Evolutionary conservation across 2,888 invertebrate species (phyloP).

Genomic region (Spodoptera exigua): DNA sequence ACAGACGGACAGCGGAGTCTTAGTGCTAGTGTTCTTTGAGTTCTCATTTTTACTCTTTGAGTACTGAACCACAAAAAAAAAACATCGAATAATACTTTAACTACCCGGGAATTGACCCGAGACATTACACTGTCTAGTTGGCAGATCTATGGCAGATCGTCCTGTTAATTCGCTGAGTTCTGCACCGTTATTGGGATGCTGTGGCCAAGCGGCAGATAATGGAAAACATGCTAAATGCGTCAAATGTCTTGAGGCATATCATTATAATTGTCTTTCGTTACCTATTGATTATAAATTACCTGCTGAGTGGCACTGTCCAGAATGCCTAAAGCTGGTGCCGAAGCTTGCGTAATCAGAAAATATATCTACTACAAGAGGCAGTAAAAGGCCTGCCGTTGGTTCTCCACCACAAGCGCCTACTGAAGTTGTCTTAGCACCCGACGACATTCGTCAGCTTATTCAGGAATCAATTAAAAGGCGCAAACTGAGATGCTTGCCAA

Average conservation of each 20-base stretch:
- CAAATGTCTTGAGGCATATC: slow-evolving; percentile 7
- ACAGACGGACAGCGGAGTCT: too few species aligned
- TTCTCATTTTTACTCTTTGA: too few species aligned
- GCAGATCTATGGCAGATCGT: slow-evolving; percentile 1
- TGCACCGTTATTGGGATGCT: slow-evolving; percentile 1
- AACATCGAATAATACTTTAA: too few species aligned
- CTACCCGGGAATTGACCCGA: too few species aligned
- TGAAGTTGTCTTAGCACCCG: background rate
- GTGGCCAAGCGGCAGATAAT: background rate
- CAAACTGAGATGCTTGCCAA: background rate
- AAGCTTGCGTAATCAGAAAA: background rate
- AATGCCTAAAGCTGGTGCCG: background rate
- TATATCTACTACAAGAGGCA: slow-evolving; percentile 5
- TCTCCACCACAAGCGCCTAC: slow-evolving; percentile 9
- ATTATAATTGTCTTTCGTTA: slow-evolving; percentile 1
- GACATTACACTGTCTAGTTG: too few species aligned
- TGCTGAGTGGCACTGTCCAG: slow-evolving; percentile 1
- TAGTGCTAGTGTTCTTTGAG: too few species aligned
- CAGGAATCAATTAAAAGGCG: slow-evolving; percentile 3
- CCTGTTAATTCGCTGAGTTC: background rate
- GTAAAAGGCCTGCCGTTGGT: slow-evolving; percentile 5
- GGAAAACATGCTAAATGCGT: slow-evolving; percentile 6
- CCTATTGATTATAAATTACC: background rate
- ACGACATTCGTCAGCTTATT: slow-evolving; percentile 9
- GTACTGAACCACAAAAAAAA: too few species aligned